phyloP scores from a whole-genome alignment of 2,113 vertebrate genomes.

The Pleuronectes platessa region DNA sequence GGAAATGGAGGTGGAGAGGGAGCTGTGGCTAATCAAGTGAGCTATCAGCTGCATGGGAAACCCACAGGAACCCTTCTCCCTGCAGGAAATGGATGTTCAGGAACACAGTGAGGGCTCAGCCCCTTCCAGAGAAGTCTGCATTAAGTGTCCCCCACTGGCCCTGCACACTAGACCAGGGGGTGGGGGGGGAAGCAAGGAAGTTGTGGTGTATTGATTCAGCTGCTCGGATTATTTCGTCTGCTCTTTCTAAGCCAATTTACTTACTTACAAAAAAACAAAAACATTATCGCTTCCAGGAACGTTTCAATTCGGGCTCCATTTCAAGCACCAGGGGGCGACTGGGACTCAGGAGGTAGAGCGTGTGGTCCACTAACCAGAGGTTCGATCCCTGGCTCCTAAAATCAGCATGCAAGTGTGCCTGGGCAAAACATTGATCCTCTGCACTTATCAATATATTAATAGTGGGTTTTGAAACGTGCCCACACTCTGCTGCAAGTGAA shows the following conservation, averaged over 20 bases:
- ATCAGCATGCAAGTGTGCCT: too few species aligned
- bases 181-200: slow-evolving; percentile 8
- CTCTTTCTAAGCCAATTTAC: slow-evolving; percentile 5
- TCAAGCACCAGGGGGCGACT: too few species aligned
- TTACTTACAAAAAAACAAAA: background rate
- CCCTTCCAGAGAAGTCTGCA: slow-evolving; percentile 19
- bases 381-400: too few species aligned
- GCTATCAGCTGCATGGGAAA: slow-evolving; percentile 66
- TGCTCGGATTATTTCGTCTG: slow-evolving; percentile 17
- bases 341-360: too few species aligned
- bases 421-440: too few species aligned
- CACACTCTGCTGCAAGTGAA: too few species aligned
- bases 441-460: too few species aligned
- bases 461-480: too few species aligned
- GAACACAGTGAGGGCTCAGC: slow-evolving; percentile 61
- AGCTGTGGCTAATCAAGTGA: slow-evolving; percentile 69
- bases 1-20: slow-evolving; percentile 47
- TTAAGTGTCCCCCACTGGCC: too few species aligned
- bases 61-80: slow-evolving; percentile 49
- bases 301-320: too few species aligned
- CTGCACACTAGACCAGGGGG: slow-evolving; percentile 16
- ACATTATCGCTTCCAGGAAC: background rate
- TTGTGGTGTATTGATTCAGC: slow-evolving; percentile 32
- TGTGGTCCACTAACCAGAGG: too few species aligned
- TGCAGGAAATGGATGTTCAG: slow-evolving; percentile 63